Evolutionary conservation across 1,140 invertebrate species (phyloP), one percentile per base, ranked within the genome.

Genomic region (Drusus annulatus): DNA sequence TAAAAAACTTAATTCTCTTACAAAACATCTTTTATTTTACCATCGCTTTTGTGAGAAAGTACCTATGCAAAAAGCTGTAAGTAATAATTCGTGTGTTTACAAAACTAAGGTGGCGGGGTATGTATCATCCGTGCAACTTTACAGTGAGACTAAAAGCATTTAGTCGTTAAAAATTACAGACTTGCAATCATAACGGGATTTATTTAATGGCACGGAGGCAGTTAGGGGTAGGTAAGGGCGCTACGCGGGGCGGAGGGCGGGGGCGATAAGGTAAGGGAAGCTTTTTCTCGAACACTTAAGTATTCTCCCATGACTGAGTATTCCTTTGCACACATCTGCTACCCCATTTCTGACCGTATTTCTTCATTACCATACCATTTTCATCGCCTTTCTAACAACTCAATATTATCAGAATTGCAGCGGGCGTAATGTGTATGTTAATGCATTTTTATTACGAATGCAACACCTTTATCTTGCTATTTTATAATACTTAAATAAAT

Each of bases 111-210:
- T 25, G 7, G 62, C 25, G 17, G 71, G n/a, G 54, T 10, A 58
- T 75, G 71, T 75, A 75, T 75, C 71, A 78, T 69, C 62, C 19
- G 23, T 15, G 45, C 45, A 78, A 21, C 60, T 78, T 78, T 69
- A 75, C 71, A 75, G 71, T 58, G 28, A 74, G 63, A 77, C 82
- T 83, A 83, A 83, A 83, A 83, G 82, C 82, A 83, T 83, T 83
- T 81, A 83, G 82, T 83, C 82, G 82, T 83, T 83, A 83, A 83
- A 82, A 82, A 83, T 80, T 83, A 83, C 82, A 76, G 82, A 77
- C 76, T 83, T 71, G 82, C 82, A 83, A 83, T 83, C 82, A 83
- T 83, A 83, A 83, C 82, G 65, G 77, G 82, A 83, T 83, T 83
- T 83, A 81, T 81, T 81, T 81, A 81, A 81, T 81, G 80, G 75